phyloP scores from a whole-genome alignment of 2,113 vertebrate genomes.

The Lepus europaeus region DNA sequence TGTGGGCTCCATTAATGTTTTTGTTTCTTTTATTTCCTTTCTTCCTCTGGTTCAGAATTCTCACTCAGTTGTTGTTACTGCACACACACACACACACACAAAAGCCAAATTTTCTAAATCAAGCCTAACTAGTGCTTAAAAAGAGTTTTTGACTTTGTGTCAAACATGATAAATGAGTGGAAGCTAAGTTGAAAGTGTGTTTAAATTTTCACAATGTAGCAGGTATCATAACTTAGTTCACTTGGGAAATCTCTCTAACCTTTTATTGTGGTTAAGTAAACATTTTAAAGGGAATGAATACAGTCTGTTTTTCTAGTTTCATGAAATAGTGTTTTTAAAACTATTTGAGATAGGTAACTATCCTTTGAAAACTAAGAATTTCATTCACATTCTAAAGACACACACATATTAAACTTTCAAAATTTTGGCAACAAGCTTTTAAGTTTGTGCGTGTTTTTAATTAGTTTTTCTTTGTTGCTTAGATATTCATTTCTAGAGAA shows the following conservation, averaged over 20 bases:
- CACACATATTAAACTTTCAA: slow-evolving; percentile 80
- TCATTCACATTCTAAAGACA: slow-evolving; percentile 85
- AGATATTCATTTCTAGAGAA: background rate
- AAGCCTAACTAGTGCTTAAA: slow-evolving; percentile 79
- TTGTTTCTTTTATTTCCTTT: slow-evolving; percentile 49
- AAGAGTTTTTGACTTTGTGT: slow-evolving; percentile 86
- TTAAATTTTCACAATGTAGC: slow-evolving; percentile 89
- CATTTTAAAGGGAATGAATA: slow-evolving; percentile 87
- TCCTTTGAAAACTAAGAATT: slow-evolving; percentile 83
- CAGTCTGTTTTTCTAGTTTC: slow-evolving; percentile 85
- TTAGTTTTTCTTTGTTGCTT: background rate
- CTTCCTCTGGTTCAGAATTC: slow-evolving; percentile 71
- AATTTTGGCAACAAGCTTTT: slow-evolving; percentile 71
- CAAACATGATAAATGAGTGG: slow-evolving; percentile 87
- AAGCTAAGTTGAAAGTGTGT: slow-evolving; percentile 87
- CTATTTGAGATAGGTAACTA: slow-evolving; percentile 83
- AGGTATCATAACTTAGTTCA: slow-evolving; percentile 86
- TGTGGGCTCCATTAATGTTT: background rate
- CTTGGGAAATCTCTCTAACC: slow-evolving; percentile 87
- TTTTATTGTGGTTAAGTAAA: slow-evolving; percentile 90
- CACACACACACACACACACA: background rate
- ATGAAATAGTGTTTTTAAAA: slow-evolving; percentile 85
- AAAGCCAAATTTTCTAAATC: slow-evolving; percentile 68
- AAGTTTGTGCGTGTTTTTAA: background rate
- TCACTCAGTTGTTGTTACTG: slow-evolving; percentile 77